Percentiles rank a stretch among this genome's conserved stretches.
phyloP scores from a whole-genome alignment of 2,797 vertebrate species.

The Chaenodraco wilsoni region DNA sequence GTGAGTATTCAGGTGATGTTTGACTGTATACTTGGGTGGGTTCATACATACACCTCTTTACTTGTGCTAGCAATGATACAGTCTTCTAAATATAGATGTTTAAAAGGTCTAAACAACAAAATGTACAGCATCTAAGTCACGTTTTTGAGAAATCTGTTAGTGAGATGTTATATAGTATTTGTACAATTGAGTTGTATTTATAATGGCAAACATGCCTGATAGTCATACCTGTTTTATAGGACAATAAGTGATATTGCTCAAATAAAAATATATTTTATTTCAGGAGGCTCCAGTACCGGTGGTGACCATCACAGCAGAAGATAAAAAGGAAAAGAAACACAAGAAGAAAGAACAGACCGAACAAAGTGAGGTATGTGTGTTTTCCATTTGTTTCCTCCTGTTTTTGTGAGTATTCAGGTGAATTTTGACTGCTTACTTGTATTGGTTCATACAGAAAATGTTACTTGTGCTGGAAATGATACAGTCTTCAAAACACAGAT shows the following conservation, averaged over 20 bases:
- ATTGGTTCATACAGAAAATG: neutral
- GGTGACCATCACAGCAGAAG: slow-evolving; percentile 1
- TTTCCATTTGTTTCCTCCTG: neutral
- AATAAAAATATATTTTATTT: slow-evolving; percentile 6
- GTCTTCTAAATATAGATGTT: neutral
- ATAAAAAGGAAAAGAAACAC: neutral
- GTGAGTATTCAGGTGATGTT: neutral
- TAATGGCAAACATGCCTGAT: neutral
- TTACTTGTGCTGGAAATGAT: neutral
- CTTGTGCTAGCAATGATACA: neutral
- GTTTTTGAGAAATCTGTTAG: neutral
- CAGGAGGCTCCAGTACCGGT: slow-evolving; percentile 50
- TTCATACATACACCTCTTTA: neutral
- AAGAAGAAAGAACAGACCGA: slow-evolving; percentile 53
- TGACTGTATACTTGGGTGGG: no score
- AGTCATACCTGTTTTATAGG: no score
- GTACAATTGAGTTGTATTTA: neutral
- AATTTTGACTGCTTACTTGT: no score
- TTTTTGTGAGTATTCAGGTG: neutral
- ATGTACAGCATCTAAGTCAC: neutral
- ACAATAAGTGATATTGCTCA: neutral
- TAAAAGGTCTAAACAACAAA: neutral
- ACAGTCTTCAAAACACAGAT: neutral
- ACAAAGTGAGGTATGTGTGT: slow-evolving; percentile 51
- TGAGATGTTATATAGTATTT: neutral